Evolutionary conservation across 1,140 invertebrate genomes (phyloP).

Genomic region (Euglossa dilemma): DNA sequence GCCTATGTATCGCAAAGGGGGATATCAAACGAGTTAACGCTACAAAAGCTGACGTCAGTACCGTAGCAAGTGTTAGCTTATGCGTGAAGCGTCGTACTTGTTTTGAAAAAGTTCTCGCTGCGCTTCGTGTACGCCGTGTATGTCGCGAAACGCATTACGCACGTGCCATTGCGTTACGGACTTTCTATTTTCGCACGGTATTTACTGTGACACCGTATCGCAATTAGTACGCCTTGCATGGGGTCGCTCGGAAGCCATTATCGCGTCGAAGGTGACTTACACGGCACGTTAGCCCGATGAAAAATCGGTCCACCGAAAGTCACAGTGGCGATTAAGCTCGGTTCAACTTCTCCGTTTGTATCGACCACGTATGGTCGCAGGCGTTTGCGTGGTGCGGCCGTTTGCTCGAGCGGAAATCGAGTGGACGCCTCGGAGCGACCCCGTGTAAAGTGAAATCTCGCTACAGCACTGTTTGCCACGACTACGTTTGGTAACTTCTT

Average conservation of each 20-base stretch:
- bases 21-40: slow-evolving; percentile 49
- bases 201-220: neutral
- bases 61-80: slow-evolving; percentile 47
- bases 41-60: slow-evolving; percentile 62
- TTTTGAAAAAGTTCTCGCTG: slow-evolving; percentile 19
- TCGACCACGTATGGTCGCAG: too few species aligned
- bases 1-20: slow-evolving; percentile 25
- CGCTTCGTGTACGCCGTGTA: neutral
- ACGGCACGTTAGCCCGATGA: neutral
- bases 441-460: slow-evolving; percentile 3
- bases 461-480: slow-evolving; percentile 52
- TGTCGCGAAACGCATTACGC: neutral
- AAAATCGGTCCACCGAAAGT: neutral
- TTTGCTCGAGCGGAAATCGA: too few species aligned
- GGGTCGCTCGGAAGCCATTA: neutral
- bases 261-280: neutral
- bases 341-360: too few species aligned
- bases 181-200: slow-evolving; percentile 25
- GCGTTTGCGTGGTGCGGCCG: too few species aligned
- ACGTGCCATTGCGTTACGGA: neutral
- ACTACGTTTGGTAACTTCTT: slow-evolving; percentile 26
- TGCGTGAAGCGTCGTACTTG: slow-evolving; percentile 12
- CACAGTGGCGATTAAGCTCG: too few species aligned
- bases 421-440: neutral
- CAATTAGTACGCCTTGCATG: neutral